phyloP scores from a whole-genome alignment of 53 echinoderm and acorn worm species.

The Hippasteria phrygiana region DNA sequence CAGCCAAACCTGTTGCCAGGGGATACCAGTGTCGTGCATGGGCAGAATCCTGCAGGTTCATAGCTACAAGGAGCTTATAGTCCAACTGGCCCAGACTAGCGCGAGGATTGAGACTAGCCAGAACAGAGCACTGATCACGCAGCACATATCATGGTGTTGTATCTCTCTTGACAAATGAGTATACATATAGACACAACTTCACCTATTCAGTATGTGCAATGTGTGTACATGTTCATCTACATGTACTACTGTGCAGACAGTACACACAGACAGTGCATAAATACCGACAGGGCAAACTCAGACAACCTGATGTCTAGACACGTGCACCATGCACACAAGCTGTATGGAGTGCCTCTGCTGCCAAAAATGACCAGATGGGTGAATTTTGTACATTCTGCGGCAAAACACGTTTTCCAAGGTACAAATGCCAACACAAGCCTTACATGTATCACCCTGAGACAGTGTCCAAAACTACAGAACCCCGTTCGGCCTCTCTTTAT shows the following conservation, averaged over 20 bases:
- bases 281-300: constrained; percentile 50
- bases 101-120: not conserved
- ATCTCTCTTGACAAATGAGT: not conserved
- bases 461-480: too few species aligned
- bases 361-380: too few species aligned
- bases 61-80: constrained; percentile 8
- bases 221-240: not conserved
- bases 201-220: not conserved
- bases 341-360: constrained; percentile 40
- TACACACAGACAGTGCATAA: constrained; percentile 58
- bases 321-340: constrained; percentile 35
- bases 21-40: not conserved
- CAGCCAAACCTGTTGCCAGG: not conserved
- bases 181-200: not conserved
- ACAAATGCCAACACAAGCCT: too few species aligned
- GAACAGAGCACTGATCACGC: not conserved
- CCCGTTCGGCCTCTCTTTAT: too few species aligned
- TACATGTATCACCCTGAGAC: too few species aligned
- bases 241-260: not conserved
- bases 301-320: constrained; percentile 61
- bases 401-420: too few species aligned
- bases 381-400: too few species aligned
- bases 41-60: constrained; percentile 9
- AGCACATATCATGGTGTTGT: not conserved
- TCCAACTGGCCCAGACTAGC: not conserved